These are phyloP conservation scores for Scrobipalpa costella DNA, from an alignment of 2,888 invertebrate species.

Conservation along the genomic window DNA sequence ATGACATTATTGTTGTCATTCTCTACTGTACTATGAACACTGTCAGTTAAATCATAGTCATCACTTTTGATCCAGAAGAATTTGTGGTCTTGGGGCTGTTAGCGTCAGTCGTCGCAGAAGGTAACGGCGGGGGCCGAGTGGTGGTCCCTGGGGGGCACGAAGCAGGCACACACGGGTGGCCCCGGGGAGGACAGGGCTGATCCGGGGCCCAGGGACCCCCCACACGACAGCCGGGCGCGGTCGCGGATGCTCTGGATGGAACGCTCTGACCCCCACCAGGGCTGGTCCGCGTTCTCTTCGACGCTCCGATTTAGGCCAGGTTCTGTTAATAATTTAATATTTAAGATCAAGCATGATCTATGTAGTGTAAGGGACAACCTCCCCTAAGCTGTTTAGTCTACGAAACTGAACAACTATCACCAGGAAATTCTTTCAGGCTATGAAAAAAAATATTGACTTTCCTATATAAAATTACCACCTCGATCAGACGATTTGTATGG, in stretches of 20 bases:
- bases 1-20: background rate
- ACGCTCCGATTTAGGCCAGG: conserved; percentile 50
- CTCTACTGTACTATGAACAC: background rate
- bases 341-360: too few relatives aligned
- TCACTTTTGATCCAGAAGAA: conserved; percentile 43
- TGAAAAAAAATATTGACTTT: too few relatives aligned
- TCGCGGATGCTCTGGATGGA: conserved; percentile 64
- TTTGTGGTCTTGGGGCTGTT: conserved; percentile 47
- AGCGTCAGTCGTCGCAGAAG: conserved; percentile 80
- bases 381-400: too few relatives aligned
- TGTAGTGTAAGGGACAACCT: too few relatives aligned
- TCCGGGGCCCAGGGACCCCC: conserved; percentile 65
- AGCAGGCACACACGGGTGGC: conserved; percentile 71
- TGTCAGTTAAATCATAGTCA: conserved; percentile 29
- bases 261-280: conserved; percentile 56
- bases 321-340: conserved; percentile 51
- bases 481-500: too few relatives aligned
- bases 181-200: conserved; percentile 72
- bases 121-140: conserved; percentile 83
- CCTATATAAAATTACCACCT: too few relatives aligned
- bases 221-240: conserved; percentile 68
- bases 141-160: conserved; percentile 70
- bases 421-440: too few relatives aligned
- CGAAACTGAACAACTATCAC: too few relatives aligned
- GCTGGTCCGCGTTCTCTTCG: conserved; percentile 46